Percentiles rank a stretch among this genome's conserved stretches.
Evolutionary conservation across 2,888 invertebrate genomes (phyloP).

Genomic region (Bellardia bayeri): DNA sequence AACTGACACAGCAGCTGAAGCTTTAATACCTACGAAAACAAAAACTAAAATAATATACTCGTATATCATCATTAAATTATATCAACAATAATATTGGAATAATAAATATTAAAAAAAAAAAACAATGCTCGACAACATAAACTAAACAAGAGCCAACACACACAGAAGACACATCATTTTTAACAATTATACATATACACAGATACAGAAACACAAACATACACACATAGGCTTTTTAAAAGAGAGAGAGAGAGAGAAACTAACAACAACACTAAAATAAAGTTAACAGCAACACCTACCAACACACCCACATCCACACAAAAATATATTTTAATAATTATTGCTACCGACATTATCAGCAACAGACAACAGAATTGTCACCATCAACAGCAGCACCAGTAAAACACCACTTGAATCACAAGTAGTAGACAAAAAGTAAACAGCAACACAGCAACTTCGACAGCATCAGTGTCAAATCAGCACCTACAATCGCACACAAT

Average conservation of each 20-base stretch:
- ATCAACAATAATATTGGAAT: slow-evolving; percentile 42
- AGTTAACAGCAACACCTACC: slow-evolving; percentile 39
- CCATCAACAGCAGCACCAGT: slow-evolving; percentile 28
- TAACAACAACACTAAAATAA: slow-evolving; percentile 37
- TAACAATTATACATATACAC: not conserved
- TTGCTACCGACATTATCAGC: slow-evolving; percentile 42
- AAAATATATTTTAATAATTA: slow-evolving; percentile 26
- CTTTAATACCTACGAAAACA: slow-evolving; percentile 46
- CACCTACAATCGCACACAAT: slow-evolving; percentile 13
- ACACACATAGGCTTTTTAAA: slow-evolving; percentile 1
- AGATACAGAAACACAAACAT: not conserved
- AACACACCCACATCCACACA: slow-evolving; percentile 12
- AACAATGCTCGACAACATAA: slow-evolving; percentile 21
- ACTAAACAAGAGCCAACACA: not conserved
- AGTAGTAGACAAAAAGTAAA: slow-evolving; percentile 45
- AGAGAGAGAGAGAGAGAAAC: not conserved
- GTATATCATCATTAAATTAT: slow-evolving; percentile 42
- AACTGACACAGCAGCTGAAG: slow-evolving; percentile 21
- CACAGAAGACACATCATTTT: not conserved
- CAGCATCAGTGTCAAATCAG: slow-evolving; percentile 44
- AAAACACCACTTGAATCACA: slow-evolving; percentile 28
- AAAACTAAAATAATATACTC: not conserved
- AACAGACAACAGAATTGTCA: not conserved
- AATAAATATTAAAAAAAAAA: not conserved
- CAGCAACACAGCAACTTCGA: slow-evolving; percentile 34